phyloP scores from a whole-genome alignment of 2,888 invertebrate genomes.

The Ernsta delagoae region DNA sequence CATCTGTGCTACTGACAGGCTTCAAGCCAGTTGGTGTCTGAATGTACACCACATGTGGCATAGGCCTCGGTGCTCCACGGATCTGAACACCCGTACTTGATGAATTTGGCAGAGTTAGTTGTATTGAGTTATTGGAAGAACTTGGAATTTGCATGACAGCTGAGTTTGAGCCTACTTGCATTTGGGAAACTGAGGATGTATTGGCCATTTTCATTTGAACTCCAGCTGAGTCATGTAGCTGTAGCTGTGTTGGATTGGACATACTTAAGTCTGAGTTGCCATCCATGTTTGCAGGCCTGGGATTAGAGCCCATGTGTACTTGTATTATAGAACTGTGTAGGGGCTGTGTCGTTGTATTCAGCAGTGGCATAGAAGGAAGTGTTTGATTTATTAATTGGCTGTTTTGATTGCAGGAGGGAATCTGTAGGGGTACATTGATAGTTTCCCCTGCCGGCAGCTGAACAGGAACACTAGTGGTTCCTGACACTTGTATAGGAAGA shows the following conservation, averaged over 20 bases:
- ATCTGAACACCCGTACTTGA: conserved; percentile 57
- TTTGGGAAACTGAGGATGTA: conserved; percentile 64
- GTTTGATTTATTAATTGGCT: conserved; percentile 67
- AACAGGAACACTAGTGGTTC: conserved; percentile 71
- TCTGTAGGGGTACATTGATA: conserved; percentile 76
- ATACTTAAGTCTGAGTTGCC: conserved; percentile 65
- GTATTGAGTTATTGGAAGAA: conserved; percentile 69
- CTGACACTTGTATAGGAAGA: conserved; percentile 74
- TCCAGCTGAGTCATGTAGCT: conserved; percentile 61
- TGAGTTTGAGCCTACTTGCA: conserved; percentile 68
- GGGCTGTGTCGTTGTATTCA: conserved; percentile 66
- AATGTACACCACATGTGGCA: conserved; percentile 86
- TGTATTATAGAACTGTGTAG: conserved; percentile 76
- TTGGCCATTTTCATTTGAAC: conserved; percentile 71
- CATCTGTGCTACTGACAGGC: conserved; percentile 75
- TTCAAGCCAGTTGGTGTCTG: conserved; percentile 83
- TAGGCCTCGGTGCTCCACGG: conserved; percentile 64
- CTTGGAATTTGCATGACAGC: conserved; percentile 73
- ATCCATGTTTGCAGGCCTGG: conserved; percentile 64
- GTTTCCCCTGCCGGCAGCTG: conserved; percentile 76
- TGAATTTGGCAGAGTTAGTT: conserved; percentile 58
- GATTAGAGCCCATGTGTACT: conserved; percentile 77
- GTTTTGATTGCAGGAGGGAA: conserved; percentile 66
- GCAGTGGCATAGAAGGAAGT: conserved; percentile 74
- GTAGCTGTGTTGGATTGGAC: conserved; percentile 67